Base-by-base conservation (phyloP, 2,797 vertebrate genomes). In the Sternarchorhynchus goeldii region DNA sequence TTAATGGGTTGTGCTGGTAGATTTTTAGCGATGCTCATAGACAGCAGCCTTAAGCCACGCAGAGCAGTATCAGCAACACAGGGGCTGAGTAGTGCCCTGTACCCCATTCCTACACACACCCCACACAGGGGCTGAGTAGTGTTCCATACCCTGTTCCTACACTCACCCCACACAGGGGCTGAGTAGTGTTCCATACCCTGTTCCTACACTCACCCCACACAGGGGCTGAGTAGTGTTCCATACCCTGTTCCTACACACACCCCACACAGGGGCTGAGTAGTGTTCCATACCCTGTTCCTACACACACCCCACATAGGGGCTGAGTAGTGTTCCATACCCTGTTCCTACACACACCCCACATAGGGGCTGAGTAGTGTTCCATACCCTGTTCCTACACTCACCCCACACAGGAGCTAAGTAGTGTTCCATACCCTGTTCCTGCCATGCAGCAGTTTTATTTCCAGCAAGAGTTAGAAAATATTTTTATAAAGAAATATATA, bases 1-100 rank as follows among this genome's bases (percentile, higher is more conserved):
- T 82, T 85, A 84, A 84, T 85, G 85, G 88, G 88, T 90, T 87
- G 88, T 86, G 86, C 80, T 88, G 85, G 87, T 86, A 77, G 73
- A 85, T 84, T 86, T 88, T 84, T 85, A 82, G 80, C 80, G 73
- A 85, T 85, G 85, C 85, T 18, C 62, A 69, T 62, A 78, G 75
- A 77, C 70, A 83, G 85, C 83, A 29, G 66, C 50, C 12, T 12
- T 76, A 67, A 87, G 85, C 83, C 60, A 66, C 81, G 82, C 80
- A 85, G 86, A 89, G 85, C 77, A 80, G 78, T 25, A 25, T 25
- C 25, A 25, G 25, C 25, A 25, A 1, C 25, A 25, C 25, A 25
- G 25, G 25, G 25, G 25, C 25, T 25, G 25, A 25, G 25, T 25
- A 25, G 25, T 25, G 25, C 25, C 25, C 25, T 25, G 25, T 25